phyloP scores from a whole-genome alignment of 1,140 invertebrate species.

The Magallana ariakensis region DNA sequence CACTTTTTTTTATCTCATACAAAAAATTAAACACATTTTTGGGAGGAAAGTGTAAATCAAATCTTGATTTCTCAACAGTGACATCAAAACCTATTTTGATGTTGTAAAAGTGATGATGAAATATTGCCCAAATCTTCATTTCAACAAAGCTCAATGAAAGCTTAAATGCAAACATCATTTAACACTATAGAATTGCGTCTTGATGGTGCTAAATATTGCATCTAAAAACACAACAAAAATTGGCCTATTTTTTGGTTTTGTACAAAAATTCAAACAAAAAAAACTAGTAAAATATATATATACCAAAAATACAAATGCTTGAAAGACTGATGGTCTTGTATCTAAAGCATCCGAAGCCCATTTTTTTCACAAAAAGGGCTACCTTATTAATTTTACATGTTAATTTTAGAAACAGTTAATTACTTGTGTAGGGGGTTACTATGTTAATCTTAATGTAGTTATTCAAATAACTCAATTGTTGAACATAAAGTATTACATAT shows the following conservation, averaged over 20 bases:
- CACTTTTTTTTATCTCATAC: too few species aligned
- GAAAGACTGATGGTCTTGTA: conserved; percentile 41
- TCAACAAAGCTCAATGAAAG: background rate
- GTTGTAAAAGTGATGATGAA: background rate
- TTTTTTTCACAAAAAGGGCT: conserved; percentile 4
- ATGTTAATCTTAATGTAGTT: conserved; percentile 21
- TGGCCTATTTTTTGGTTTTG: background rate
- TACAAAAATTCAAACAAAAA: conserved; percentile 26
- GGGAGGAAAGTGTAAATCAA: too few species aligned
- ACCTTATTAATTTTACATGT: conserved; percentile 6
- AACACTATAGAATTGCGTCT: background rate
- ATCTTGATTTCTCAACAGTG: too few species aligned
- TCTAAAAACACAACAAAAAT: conserved; percentile 38
- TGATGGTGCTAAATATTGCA: conserved; percentile 26
- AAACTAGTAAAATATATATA: conserved; percentile 31
- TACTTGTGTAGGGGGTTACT: conserved; percentile 37
- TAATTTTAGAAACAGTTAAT: conserved; percentile 39
- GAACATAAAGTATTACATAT: conserved; percentile 9
- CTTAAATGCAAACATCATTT: background rate
- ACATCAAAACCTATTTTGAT: background rate
- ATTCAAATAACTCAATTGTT: conserved; percentile 23
- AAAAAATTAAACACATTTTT: too few species aligned
- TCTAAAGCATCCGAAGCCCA: background rate
- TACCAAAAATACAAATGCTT: conserved; percentile 12
- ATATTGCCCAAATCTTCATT: background rate